These are phyloP conservation scores for Neodiprion pinetum DNA, from an alignment of 1,140 invertebrate species.

Conservation along the genomic window DNA sequence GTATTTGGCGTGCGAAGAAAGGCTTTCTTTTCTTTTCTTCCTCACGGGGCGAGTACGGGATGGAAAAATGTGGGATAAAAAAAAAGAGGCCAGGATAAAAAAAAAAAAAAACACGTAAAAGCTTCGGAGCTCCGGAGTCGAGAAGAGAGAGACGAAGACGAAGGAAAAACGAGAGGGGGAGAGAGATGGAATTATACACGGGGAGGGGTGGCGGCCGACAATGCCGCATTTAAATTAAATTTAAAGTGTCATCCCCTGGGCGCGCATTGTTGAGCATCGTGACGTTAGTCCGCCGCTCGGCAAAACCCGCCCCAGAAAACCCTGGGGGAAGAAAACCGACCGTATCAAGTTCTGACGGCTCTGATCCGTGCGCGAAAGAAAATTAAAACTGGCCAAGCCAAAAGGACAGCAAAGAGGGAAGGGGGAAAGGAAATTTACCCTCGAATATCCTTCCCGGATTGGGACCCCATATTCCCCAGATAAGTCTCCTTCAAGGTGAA, in stretches of 20 bases:
- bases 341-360: conserved; percentile 7
- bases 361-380: neutral
- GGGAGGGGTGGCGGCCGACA: conserved; percentile 17
- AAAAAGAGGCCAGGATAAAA: too few relatives aligned
- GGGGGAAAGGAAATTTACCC: neutral
- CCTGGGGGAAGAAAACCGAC: neutral
- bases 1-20: neutral
- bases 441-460: too few relatives aligned
- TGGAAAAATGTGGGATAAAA: too few relatives aligned
- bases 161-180: conserved; percentile 15
- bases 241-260: conserved; percentile 40
- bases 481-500: too few relatives aligned
- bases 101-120: too few relatives aligned
- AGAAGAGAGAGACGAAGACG: conserved; percentile 5
- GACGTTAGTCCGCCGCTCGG: neutral
- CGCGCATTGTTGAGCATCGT: conserved; percentile 27
- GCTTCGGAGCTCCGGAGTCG: too few relatives aligned
- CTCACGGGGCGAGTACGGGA: too few relatives aligned
- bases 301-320: conserved; percentile 1
- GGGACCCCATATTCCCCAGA: too few relatives aligned
- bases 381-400: neutral
- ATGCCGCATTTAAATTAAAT: conserved; percentile 43
- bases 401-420: neutral
- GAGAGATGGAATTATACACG: conserved; percentile 1
- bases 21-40: neutral